A percentile compares a stretch with the other conserved stretches of the same genome.
These are phyloP conservation scores for Eupithecia insigniata DNA, from an alignment of 2,888 invertebrate species.

Conservation along the genomic window DNA sequence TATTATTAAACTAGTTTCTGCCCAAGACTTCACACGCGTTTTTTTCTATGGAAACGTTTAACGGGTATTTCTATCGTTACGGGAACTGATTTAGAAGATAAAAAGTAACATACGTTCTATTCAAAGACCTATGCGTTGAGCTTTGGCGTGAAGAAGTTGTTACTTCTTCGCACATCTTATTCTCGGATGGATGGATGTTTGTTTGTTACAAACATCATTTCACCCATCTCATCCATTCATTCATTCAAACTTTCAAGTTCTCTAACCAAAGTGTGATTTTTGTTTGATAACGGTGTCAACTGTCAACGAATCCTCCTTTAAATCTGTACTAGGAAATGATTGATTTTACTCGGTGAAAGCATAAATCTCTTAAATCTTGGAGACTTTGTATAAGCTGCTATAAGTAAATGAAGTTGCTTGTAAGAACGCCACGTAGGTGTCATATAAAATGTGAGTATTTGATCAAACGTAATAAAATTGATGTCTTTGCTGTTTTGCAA, in stretches of 20 bases:
- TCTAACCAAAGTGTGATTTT: too few species aligned
- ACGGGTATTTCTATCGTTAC: too few species aligned
- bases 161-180: too few species aligned
- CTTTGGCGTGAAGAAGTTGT: too few species aligned
- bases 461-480: not conserved
- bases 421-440: not conserved
- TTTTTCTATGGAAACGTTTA: too few species aligned
- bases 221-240: not conserved
- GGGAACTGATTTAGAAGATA: too few species aligned
- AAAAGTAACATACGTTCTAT: too few species aligned
- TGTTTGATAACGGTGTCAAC: not conserved
- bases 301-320: not conserved
- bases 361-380: not conserved
- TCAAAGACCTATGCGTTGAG: too few species aligned
- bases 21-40: too few species aligned
- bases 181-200: too few species aligned
- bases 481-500: not conserved
- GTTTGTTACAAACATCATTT: not conserved
- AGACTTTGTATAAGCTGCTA: not conserved
- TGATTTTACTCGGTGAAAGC: constrained; percentile 3
- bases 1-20: too few species aligned
- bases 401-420: constrained; percentile 3
- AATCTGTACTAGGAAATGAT: constrained; percentile 8
- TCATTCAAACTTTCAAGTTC: not conserved
- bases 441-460: not conserved